Conservation (phyloP, 1,140 invertebrate genomes). For the Archivesica marissinica region DNA sequence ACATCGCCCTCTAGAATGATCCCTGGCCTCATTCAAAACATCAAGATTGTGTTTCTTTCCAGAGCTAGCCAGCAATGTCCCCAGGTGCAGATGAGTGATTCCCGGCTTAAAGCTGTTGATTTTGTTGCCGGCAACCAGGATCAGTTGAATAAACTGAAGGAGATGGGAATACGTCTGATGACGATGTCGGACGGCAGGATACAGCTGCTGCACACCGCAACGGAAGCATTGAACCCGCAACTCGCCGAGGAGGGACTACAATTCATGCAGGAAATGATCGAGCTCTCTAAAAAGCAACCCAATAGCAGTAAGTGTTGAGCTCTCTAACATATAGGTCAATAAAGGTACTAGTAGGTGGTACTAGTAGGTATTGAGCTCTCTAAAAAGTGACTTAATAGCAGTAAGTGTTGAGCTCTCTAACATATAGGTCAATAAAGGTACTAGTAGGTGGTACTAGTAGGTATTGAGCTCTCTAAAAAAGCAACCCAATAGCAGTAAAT, state of each 20-base stretch:
- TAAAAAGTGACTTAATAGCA: too few relatives aligned
- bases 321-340: too few relatives aligned
- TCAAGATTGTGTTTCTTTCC: too few relatives aligned
- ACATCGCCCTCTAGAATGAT: too few relatives aligned
- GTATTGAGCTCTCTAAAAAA: too few relatives aligned
- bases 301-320: constrained; percentile 71
- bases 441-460: too few relatives aligned
- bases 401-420: too few relatives aligned
- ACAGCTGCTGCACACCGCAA: constrained; percentile 91
- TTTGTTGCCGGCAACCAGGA: constrained; percentile 93
- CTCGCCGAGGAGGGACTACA: constrained; percentile 96
- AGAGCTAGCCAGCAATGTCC: constrained; percentile 32
- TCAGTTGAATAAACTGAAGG: constrained; percentile 93
- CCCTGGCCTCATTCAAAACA: too few relatives aligned
- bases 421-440: too few relatives aligned
- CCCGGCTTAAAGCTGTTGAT: constrained; percentile 83
- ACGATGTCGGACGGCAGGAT: constrained; percentile 94
- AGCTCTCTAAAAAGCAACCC: constrained; percentile 90
- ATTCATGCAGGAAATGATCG: constrained; percentile 99
- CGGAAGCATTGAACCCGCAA: constrained; percentile 89
- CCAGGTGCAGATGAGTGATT: constrained; percentile 82
- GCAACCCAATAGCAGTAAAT: too few relatives aligned
- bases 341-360: too few relatives aligned
- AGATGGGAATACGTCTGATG: constrained; percentile 97
- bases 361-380: too few relatives aligned